These are phyloP conservation scores for Aplidium turbinatum DNA, from an alignment of 23 tunicate species.

Conservation along the genomic window DNA sequence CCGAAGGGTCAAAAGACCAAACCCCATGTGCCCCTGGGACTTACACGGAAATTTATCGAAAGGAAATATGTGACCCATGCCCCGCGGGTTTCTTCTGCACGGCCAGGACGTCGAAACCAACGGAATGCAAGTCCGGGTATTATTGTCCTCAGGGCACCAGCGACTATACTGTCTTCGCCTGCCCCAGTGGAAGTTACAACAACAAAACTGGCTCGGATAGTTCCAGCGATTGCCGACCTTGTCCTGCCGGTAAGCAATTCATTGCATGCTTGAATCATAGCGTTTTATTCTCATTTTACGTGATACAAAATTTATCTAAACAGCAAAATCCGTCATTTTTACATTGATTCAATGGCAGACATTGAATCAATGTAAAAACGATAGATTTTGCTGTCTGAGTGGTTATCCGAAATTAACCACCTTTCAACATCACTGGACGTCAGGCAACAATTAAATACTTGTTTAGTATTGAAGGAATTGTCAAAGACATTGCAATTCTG, in stretches of 20 bases:
- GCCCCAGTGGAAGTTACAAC: conserved; percentile 74
- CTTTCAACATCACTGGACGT: no score
- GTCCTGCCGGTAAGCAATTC: conserved; percentile 58
- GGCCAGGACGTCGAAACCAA: conserved; percentile 22
- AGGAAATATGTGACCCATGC: conserved; percentile 52
- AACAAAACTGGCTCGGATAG: conserved; percentile 34
- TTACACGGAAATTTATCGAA: conserved; percentile 52
- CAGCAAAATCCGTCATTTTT: no score
- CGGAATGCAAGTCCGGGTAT: conserved; percentile 66
- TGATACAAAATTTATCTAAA: no score
- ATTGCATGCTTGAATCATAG: background rate
- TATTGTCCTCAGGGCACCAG: conserved; percentile 65
- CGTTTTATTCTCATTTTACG: no score
- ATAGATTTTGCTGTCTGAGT: no score
- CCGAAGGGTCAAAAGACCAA: conserved; percentile 36
- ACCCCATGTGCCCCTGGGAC: conserved; percentile 60
- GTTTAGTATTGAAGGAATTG: no score
- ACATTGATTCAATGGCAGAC: no score
- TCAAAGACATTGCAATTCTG: no score
- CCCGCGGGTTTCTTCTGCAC: conserved; percentile 79
- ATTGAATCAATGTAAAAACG: no score
- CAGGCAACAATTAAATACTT: no score
- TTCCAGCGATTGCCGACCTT: conserved; percentile 30
- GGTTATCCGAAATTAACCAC: no score
- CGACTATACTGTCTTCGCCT: background rate